Conservation (phyloP, 2,113 vertebrate species). For the Phylloscopus trochilus region DNA sequence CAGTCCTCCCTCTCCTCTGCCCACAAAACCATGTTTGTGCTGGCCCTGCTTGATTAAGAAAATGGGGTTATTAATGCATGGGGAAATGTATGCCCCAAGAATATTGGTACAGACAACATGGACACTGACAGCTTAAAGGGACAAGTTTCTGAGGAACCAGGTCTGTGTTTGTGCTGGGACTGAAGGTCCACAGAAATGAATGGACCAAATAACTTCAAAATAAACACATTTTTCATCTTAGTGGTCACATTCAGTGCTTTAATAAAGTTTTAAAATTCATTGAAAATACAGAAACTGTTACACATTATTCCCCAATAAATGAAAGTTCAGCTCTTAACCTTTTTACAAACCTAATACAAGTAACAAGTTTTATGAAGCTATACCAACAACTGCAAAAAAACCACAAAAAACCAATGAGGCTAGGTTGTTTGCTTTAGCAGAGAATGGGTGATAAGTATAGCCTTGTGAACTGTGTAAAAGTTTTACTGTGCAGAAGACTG, state of each 20-base stretch:
- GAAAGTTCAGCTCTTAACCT: not conserved
- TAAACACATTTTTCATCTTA: not conserved
- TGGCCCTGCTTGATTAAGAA: not conserved
- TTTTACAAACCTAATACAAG: not conserved
- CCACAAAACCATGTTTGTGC: not conserved
- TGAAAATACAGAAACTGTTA: not conserved
- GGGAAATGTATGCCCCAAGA: not conserved
- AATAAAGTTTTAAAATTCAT: not conserved
- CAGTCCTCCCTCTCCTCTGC: not conserved
- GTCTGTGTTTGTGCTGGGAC: not conserved
- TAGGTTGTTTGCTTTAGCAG: not conserved
- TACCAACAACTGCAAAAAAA: not conserved
- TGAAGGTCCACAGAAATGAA: not conserved
- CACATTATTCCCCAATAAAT: not conserved
- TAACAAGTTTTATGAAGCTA: not conserved
- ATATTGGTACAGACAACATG: not conserved
- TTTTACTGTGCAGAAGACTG: not conserved
- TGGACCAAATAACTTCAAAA: not conserved
- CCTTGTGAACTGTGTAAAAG: not conserved
- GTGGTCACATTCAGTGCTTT: not conserved
- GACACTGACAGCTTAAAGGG: not conserved
- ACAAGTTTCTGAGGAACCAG: not conserved
- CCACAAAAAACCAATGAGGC: not conserved
- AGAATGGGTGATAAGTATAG: not conserved
- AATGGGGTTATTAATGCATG: not conserved